Conservation (phyloP, 2,113 vertebrate species). For the Nothoprocta perdicaria region DNA sequence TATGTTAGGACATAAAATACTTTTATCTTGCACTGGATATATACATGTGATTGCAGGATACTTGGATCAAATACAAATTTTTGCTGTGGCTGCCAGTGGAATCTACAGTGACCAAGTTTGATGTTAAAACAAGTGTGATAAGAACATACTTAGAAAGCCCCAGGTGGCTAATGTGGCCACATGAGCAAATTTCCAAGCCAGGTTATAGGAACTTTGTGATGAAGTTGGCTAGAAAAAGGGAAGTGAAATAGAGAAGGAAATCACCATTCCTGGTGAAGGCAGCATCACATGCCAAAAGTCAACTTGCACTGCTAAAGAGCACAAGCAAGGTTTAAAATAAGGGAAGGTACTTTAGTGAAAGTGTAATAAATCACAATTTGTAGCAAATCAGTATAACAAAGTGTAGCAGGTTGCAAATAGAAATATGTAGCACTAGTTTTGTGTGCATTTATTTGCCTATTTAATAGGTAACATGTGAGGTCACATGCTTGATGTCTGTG, state of each 20-base stretch:
- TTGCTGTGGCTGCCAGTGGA: background rate
- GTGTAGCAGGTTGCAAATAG: background rate
- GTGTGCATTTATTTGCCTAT: background rate
- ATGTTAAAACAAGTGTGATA: background rate
- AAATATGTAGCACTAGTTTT: background rate
- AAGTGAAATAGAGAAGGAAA: background rate
- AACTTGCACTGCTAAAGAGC: background rate
- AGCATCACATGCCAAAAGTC: background rate
- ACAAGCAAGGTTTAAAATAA: background rate
- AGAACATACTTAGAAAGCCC: background rate
- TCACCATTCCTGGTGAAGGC: background rate
- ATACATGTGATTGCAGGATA: background rate
- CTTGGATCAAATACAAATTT: background rate
- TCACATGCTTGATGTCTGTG: fast-evolving
- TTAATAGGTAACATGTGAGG: background rate
- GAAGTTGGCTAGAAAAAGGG: background rate
- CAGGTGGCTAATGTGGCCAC: background rate
- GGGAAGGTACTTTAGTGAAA: background rate
- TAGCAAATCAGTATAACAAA: background rate
- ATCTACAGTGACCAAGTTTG: background rate
- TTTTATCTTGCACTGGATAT: background rate
- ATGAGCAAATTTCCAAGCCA: background rate
- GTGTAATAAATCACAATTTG: background rate
- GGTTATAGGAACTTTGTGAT: background rate
- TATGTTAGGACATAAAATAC: background rate